A percentile compares a stretch with the other conserved stretches of the same genome.
phyloP scores from a whole-genome alignment of 1,140 invertebrate genomes.

The Drosophila santomea region DNA sequence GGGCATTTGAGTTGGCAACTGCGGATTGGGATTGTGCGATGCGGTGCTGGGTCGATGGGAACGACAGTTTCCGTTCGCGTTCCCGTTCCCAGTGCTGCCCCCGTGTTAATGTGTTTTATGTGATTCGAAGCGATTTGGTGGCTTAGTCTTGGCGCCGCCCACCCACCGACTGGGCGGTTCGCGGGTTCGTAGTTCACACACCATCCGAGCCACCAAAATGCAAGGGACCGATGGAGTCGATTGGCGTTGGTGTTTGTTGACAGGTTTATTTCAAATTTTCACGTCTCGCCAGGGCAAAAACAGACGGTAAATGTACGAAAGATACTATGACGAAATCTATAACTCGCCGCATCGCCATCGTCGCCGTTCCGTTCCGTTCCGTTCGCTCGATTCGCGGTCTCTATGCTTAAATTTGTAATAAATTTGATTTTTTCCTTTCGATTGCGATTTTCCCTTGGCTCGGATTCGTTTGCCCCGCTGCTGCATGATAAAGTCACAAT shows the following conservation, averaged over 20 bases:
- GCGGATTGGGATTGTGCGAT: slow-evolving; percentile 37
- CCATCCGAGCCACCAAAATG: neutral
- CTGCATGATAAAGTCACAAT: slow-evolving; percentile 82
- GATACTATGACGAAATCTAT: slow-evolving; percentile 80
- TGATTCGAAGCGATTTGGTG: slow-evolving; percentile 71
- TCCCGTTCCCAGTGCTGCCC: slow-evolving; percentile 66
- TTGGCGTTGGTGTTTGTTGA: slow-evolving; percentile 78
- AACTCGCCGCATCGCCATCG: slow-evolving; percentile 76
- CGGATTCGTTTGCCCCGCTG: slow-evolving; percentile 45
- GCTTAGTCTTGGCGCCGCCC: slow-evolving; percentile 79
- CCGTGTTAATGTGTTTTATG: slow-evolving; percentile 82
- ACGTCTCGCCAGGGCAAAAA: slow-evolving; percentile 36
- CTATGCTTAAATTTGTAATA: slow-evolving; percentile 83
- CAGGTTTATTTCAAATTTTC: slow-evolving; percentile 82
- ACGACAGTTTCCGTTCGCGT: slow-evolving; percentile 67
- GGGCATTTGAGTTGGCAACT: slow-evolving; percentile 50
- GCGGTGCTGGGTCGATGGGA: slow-evolving; percentile 60
- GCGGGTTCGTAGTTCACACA: slow-evolving; percentile 79
- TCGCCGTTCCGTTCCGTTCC: slow-evolving; percentile 1
- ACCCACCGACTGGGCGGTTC: slow-evolving; percentile 67
- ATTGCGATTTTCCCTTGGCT: slow-evolving; percentile 63
- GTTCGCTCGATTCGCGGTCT: slow-evolving; percentile 55
- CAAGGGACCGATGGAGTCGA: slow-evolving; percentile 20
- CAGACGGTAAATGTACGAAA: neutral
- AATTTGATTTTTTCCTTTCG: slow-evolving; percentile 84